Evolutionary conservation across 2,888 invertebrate species (phyloP).

Genomic region (Agapetus fuscipes): DNA sequence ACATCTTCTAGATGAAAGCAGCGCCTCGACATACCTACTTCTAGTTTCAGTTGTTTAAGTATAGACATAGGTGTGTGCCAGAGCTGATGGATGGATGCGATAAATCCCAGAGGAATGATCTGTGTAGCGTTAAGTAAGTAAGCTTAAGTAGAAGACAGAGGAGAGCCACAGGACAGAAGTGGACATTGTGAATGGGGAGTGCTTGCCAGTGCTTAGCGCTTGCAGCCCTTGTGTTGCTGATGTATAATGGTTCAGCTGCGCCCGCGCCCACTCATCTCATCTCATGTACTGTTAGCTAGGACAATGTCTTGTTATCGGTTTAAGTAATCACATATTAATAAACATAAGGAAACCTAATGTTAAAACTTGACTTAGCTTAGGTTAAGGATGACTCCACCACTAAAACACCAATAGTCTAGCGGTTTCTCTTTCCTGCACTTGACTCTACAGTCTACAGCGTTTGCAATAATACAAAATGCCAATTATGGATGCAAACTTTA

Average conservation of each 20-base stretch:
- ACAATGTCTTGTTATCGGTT: slow-evolving; percentile 18
- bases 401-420: slow-evolving; percentile 48
- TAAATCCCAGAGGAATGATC: slow-evolving; percentile 1
- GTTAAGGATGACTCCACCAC: slow-evolving; percentile 44
- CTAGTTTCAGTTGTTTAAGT: slow-evolving; percentile 5
- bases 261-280: slow-evolving; percentile 36
- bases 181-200: background rate
- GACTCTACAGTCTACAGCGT: no score
- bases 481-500: no score
- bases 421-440: slow-evolving; percentile 44
- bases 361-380: slow-evolving; percentile 47
- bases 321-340: slow-evolving; percentile 15
- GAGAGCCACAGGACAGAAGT: background rate
- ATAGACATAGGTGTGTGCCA: slow-evolving; percentile 1
- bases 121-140: slow-evolving; percentile 3
- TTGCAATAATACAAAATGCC: no score
- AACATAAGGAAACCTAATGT: slow-evolving; percentile 25
- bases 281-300: slow-evolving; percentile 20
- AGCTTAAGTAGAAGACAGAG: slow-evolving; percentile 2
- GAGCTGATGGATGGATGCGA: background rate
- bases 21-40: slow-evolving; percentile 5
- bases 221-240: slow-evolving; percentile 16
- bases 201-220: slow-evolving; percentile 5
- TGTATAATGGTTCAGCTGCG: no score
- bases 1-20: background rate